Base-by-base conservation (phyloP, 2,113 vertebrate genomes). In the Hippocampus mohnikei region DNA sequence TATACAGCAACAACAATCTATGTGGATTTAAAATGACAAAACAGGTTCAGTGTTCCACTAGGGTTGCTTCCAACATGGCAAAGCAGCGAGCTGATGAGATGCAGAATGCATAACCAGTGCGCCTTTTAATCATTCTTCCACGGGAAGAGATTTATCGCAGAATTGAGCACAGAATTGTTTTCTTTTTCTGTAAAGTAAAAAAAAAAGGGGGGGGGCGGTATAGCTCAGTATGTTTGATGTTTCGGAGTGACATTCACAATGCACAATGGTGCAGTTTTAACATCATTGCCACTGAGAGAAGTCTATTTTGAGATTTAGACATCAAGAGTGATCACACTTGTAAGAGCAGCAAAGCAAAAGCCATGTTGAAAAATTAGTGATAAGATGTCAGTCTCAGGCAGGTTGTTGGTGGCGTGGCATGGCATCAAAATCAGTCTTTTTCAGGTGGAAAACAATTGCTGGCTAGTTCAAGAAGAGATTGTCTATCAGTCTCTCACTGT, bases 51-150 rank as follows among this genome's bases (percentile, higher is more conserved):
- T 58, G 55, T 56, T 53, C 7, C 21, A 53, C 21, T n/a, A 53
- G 21, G 21, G 52, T 23, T 58, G 55, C 23, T 58, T 58, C 9
- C 53, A 55, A 55, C 53, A 12, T 3, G 11, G n/a, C 55, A 72
- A 50, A 75, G 71, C 70, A 67, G 71, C 9, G 8, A 75, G 74
- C n/a, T 23, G 58, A 77, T 72, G 48, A 70, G 62, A 72, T 66
- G 56, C 61, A 80, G 55, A 81, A 68, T 37, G 75, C 66, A 37
- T 76, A 15, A 27, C 11, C 55, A 58, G 25, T 58, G 23, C 15
- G 67, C 29, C 46, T 69, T 69, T 74, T 46, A 80, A 65, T 66
- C n/a, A 74, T 72, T 90, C 91, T 92, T 92, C 91, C 92, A 92
- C 70, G 69, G 91, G 92, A 92, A 93, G 91, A 86, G 88, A 87